Base-by-base conservation (phyloP, 1,140 invertebrate species). In the Ooceraea biroi region DNA sequence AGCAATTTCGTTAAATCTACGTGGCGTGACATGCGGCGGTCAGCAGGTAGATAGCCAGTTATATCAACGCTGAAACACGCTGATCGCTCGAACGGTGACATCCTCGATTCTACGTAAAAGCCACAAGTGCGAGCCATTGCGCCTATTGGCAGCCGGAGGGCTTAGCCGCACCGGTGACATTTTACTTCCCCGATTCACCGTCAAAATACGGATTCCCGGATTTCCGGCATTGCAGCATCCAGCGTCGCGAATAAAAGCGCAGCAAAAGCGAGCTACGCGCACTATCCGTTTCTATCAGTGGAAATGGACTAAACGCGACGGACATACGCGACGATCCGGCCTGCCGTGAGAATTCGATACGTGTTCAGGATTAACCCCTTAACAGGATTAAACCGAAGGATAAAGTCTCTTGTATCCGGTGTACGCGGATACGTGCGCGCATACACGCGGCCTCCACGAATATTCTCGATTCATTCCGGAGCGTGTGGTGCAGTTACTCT, bases 1-100 rank as follows among this genome's bases (percentile, higher is more conserved):
- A 17, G 11, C 55, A 44, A 74, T 74, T 74, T 58, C 36, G 71
- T 74, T 74, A 27, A 25, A 60, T 44, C 4, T 12, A 73, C 10
- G 52, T 25, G 19, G 3, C 19, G 19, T 12, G 25, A 12, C 8
- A 5, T 1, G 5, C 14, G 17, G 50, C 17, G 17, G n/a, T 36
- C 30, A 3, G 1, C n/a, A n/a, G n/a, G n/a, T n/a, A n/a, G n/a
- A n/a, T n/a, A n/a, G n/a, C n/a, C n/a, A n/a, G n/a, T n/a, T n/a
- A n/a, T 63, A 30, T 63, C 8, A 5, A 27, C 25, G 17, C 65
- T 63, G 65, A 76, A 65, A 63, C 48, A 50, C 72, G 8, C 7
- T 11, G 36, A 50, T 48, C 27, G 73, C 63, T 76, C 73, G 12
- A 73, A 0, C 36, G 36, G 17, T 63, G 30, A 17, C 30, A 41